Conservation (phyloP, 2,797 vertebrate genomes). For the Dermochelys coriacea region DNA sequence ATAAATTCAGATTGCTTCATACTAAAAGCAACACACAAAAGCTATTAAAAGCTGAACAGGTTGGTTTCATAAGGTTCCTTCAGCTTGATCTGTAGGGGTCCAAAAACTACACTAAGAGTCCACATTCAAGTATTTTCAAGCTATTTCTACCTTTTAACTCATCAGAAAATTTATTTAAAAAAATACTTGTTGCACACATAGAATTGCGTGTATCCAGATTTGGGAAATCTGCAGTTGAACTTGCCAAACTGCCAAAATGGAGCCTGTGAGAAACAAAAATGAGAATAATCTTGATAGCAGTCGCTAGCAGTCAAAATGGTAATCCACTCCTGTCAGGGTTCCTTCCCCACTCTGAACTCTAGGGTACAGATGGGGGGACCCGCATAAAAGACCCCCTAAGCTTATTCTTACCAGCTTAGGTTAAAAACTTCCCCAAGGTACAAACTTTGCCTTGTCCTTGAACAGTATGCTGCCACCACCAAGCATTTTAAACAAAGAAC, state of each 20-base stretch:
- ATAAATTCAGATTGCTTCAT: not conserved
- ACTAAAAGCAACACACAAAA: not conserved
- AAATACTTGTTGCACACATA: not conserved
- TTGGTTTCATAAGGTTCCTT: not conserved
- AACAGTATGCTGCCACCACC: no score
- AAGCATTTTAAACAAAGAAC: no score
- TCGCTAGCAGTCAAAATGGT: not conserved
- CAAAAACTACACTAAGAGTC: not conserved
- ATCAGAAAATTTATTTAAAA: not conserved
- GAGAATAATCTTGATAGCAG: not conserved
- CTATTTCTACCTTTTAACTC: not conserved
- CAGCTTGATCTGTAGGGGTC: not conserved
- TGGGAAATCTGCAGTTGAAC: not conserved
- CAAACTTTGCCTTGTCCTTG: no score
- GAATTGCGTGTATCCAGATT: conserved; percentile 16
- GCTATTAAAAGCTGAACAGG: not conserved
- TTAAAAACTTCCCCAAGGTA: no score
- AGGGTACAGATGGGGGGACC: no score
- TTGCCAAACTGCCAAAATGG: conserved; percentile 33
- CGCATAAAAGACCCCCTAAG: no score
- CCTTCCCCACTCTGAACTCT: no score
- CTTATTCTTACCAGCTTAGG: no score
- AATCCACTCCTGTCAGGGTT: not conserved
- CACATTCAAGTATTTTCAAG: not conserved
- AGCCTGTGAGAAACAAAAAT: not conserved